A percentile compares a stretch with the other conserved stretches of the same genome.
Conservation (phyloP, 2,888 invertebrate genomes). For the Calameuta filiformis region DNA sequence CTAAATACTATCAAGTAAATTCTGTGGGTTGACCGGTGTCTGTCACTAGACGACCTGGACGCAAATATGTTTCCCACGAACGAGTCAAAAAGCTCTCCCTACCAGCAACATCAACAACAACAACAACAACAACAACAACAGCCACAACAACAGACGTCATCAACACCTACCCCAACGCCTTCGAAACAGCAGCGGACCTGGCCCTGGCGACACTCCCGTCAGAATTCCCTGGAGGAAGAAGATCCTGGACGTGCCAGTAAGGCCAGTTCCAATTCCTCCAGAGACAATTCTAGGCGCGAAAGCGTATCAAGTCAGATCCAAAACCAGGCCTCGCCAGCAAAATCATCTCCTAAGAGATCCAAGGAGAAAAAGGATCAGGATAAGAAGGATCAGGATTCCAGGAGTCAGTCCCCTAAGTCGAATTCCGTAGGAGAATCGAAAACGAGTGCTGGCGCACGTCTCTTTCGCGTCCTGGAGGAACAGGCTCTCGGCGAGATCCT, state of each 20-base stretch:
- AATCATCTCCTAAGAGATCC: conserved; percentile 53
- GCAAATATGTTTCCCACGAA: conserved; percentile 58
- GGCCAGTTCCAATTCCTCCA: conserved; percentile 41
- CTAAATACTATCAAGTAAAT: neutral
- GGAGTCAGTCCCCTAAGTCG: conserved; percentile 32
- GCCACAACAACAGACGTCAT: conserved; percentile 10
- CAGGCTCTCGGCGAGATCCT: conserved; percentile 59
- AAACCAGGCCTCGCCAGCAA: conserved; percentile 54
- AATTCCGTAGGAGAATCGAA: conserved; percentile 40
- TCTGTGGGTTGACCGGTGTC: conserved; percentile 10
- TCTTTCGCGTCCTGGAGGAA: conserved; percentile 64
- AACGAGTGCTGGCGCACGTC: conserved; percentile 55
- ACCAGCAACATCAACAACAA: conserved; percentile 13
- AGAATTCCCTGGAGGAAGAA: conserved; percentile 53
- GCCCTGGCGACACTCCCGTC: conserved; percentile 55
- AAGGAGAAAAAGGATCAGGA: conserved; percentile 43
- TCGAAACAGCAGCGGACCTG: conserved; percentile 28
- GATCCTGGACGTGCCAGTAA: conserved; percentile 36
- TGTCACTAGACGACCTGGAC: conserved; percentile 65
- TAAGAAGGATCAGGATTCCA: conserved; percentile 22
- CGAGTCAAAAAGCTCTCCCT: conserved; percentile 36
- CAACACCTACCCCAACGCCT: neutral
- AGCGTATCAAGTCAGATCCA: conserved; percentile 43
- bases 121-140: conserved; percentile 1
- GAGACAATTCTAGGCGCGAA: conserved; percentile 54